phyloP scores from a whole-genome alignment of 2,888 invertebrate species.

The Chalcis sispes region DNA sequence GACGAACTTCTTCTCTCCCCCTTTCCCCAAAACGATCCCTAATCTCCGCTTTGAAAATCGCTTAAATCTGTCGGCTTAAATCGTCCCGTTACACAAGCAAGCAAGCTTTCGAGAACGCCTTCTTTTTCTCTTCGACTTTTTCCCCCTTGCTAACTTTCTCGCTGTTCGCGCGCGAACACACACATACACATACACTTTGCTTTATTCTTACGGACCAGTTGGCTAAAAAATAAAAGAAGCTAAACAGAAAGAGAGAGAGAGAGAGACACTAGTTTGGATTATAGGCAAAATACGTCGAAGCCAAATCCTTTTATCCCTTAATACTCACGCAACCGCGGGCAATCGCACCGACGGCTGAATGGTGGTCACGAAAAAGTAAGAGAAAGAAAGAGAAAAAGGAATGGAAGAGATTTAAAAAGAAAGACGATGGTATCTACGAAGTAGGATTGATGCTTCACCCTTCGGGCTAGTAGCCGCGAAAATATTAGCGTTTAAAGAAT shows the following conservation, averaged over 20 bases:
- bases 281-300: slow-evolving; percentile 71
- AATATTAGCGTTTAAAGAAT: slow-evolving; percentile 32
- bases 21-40: slow-evolving; percentile 34
- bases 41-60: slow-evolving; percentile 44
- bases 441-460: slow-evolving; percentile 26
- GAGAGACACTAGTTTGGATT: slow-evolving; percentile 65
- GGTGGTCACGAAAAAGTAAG: slow-evolving; percentile 7
- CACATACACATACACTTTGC: no score
- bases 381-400: slow-evolving; percentile 9
- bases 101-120: no score
- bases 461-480: neutral
- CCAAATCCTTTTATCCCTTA: slow-evolving; percentile 70
- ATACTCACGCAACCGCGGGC: slow-evolving; percentile 57
- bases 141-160: neutral
- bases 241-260: slow-evolving; percentile 8
- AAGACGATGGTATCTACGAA: slow-evolving; percentile 25
- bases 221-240: neutral
- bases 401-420: slow-evolving; percentile 22
- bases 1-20: slow-evolving; percentile 5
- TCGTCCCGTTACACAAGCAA: neutral
- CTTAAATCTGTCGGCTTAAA: slow-evolving; percentile 40
- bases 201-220: neutral
- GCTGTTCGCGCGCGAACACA: neutral
- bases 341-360: neutral
- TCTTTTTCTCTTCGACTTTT: neutral